A percentile compares a stretch with the other conserved stretches of the same genome.
Evolutionary conservation across 2,888 invertebrate genomes (phyloP).

Genomic region (Drosophila percnosoma): DNA sequence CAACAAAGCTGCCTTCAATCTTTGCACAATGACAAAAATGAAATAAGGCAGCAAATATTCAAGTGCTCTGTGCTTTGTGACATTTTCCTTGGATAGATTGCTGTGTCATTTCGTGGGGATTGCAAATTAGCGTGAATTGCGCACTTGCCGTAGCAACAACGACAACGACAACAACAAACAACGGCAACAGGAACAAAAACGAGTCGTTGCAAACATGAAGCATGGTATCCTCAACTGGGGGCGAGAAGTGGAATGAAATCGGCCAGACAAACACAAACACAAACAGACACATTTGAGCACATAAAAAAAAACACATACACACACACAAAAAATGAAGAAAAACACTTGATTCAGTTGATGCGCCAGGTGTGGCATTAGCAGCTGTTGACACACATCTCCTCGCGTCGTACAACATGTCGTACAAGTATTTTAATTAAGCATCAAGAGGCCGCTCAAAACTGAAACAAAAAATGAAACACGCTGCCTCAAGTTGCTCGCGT

Average conservation of each 20-base stretch:
- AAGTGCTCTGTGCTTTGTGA: conserved; percentile 28
- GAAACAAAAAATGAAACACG: conserved; percentile 42
- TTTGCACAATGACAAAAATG: conserved; percentile 10
- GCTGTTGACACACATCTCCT: conserved; percentile 74
- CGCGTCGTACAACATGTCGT: conserved; percentile 71
- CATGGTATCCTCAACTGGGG: not conserved
- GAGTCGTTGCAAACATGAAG: not conserved
- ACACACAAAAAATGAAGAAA: conserved; percentile 3
- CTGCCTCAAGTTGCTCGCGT: conserved; percentile 58
- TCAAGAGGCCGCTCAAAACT: conserved; percentile 58
- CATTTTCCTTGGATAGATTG: conserved; percentile 33
- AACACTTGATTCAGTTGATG: conserved; percentile 55
- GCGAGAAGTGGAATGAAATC: conserved; percentile 27
- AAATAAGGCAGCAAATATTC: conserved; percentile 40
- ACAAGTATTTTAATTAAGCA: conserved; percentile 81
- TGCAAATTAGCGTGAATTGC: conserved; percentile 73
- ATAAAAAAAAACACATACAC: conserved; percentile 1
- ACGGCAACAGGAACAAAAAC: not conserved
- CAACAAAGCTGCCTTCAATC: conserved; percentile 26
- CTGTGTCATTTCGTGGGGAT: conserved; percentile 65
- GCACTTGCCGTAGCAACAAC: conserved; percentile 53
- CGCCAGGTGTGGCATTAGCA: conserved; percentile 66
- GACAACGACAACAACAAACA: not conserved
- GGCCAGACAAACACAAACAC: conserved; percentile 43
- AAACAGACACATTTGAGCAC: conserved; percentile 7